A percentile compares a stretch with the other conserved stretches of the same genome.
Conservation (phyloP, 2,888 invertebrate species). For the Cephalotes varians region DNA sequence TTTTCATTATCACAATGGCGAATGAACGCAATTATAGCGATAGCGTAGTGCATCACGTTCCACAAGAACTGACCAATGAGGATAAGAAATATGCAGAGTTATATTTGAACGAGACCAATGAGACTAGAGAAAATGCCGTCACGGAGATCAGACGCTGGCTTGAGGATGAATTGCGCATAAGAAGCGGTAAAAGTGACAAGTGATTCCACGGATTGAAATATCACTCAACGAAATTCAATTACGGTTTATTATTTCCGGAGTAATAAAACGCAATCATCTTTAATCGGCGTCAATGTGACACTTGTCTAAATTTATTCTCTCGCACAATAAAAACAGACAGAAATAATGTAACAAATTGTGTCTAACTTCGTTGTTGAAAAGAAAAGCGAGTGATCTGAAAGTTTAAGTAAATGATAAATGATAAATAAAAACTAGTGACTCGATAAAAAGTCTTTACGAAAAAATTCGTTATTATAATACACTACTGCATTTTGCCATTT, state of each 20-base stretch:
- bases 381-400: not conserved
- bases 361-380: not conserved
- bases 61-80: slow-evolving; percentile 63
- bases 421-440: not conserved
- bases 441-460: not conserved
- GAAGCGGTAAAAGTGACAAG: slow-evolving; percentile 78
- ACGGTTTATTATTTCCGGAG: not conserved
- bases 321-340: not conserved
- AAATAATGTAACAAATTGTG: not conserved
- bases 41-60: too few species aligned
- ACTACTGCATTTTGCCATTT: too few species aligned
- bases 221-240: not conserved
- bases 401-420: not conserved
- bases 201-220: not conserved
- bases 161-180: slow-evolving; percentile 80
- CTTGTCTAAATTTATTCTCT: too few species aligned
- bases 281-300: not conserved
- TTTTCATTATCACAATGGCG: not conserved
- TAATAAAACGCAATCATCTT: not conserved
- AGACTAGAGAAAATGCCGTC: slow-evolving; percentile 80
- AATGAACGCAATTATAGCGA: not conserved
- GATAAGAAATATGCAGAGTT: slow-evolving; percentile 79
- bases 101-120: slow-evolving; percentile 83
- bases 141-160: slow-evolving; percentile 85
- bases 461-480: not conserved